Evolutionary conservation across 2,113 vertebrate genomes (phyloP).

Genomic region (Podarcis muralis): DNA sequence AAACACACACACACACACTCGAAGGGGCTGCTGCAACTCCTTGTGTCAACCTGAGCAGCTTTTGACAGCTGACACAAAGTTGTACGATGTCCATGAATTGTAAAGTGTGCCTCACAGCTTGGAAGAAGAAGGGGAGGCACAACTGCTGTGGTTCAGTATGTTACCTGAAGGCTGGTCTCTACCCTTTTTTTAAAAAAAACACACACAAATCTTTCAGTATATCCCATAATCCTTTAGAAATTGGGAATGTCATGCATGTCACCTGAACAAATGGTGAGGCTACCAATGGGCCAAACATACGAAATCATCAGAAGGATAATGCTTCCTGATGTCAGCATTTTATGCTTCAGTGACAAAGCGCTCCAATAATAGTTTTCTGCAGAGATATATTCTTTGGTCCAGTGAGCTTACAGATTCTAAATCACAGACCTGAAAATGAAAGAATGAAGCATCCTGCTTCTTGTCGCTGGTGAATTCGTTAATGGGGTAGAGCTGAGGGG

Average conservation of each 20-base stretch:
- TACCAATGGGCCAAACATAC: conserved; percentile 14
- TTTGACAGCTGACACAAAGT: neutral
- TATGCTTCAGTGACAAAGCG: conserved; percentile 45
- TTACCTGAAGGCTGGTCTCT: neutral
- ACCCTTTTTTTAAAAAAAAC: no score
- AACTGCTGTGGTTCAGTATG: neutral
- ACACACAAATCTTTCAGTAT: neutral
- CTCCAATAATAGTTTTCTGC: conserved; percentile 61
- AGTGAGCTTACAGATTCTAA: conserved; percentile 62
- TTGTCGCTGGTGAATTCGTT: conserved; percentile 11
- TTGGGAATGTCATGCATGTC: conserved; percentile 37
- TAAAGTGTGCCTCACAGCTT: neutral
- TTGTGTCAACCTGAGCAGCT: neutral
- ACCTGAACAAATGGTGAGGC: conserved; percentile 42
- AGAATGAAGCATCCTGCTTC: conserved; percentile 29
- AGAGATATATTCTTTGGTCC: conserved; percentile 58
- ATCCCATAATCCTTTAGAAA: conserved; percentile 45
- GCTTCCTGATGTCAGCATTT: conserved; percentile 27
- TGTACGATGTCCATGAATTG: neutral
- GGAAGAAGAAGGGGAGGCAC: neutral
- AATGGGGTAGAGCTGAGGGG: neutral
- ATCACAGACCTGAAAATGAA: conserved; percentile 55
- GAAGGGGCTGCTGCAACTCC: neutral
- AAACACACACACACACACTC: neutral
- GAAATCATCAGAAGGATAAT: conserved; percentile 44